Base-by-base conservation (phyloP, 2,797 vertebrate genomes). In the Erpetoichthys calabaricus region DNA sequence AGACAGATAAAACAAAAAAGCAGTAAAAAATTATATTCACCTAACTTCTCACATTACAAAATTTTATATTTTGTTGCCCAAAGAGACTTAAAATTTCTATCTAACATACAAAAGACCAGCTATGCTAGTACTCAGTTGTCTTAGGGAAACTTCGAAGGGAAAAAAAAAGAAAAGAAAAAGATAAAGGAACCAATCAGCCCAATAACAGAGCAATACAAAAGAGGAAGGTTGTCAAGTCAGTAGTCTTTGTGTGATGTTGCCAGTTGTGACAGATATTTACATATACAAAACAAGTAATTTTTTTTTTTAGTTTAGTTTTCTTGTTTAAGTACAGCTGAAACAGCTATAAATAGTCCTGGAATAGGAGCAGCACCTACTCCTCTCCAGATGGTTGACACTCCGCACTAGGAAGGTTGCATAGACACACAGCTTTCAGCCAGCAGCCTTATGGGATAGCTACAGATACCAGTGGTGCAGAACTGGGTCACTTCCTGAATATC, bases 401-500 rank as follows among this genome's bases (percentile, higher is more conserved):
- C 80, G 72, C 82, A 86, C 82, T 83, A 87, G 84, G 87, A 88
- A 91, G 89, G 87, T 98, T 98, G 95, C 95, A 98, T 98, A 98
- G 95, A 98, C 88, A 75, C 73, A 89, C 89, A 94, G 91, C 89
- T 96, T 90, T 89, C 85, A 93, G 83, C 82, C 91, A 96, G 93
- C 92, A 94, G 95, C 92, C 91, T 92, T 87, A 78, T 74, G 84
- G 88, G 86, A 83, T 84, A 88, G 92, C 91, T 96, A 96, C 90
- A 88, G 86, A 94, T 87, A 81, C 86, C 87, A 89, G 87, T 88
- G 84, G 83, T 87, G 84, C 89, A 87, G 83, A 89, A 88, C 85
- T 86, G 78, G 88, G 83, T 90, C 85, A 87, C 86, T 91, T 95
- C 91, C 94, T 93, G 93, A 97, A 98, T 91, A 93, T 91, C 90